These are phyloP conservation scores for Drosophila serrata DNA, from an alignment of 1,140 invertebrate species.

Conservation along the genomic window DNA sequence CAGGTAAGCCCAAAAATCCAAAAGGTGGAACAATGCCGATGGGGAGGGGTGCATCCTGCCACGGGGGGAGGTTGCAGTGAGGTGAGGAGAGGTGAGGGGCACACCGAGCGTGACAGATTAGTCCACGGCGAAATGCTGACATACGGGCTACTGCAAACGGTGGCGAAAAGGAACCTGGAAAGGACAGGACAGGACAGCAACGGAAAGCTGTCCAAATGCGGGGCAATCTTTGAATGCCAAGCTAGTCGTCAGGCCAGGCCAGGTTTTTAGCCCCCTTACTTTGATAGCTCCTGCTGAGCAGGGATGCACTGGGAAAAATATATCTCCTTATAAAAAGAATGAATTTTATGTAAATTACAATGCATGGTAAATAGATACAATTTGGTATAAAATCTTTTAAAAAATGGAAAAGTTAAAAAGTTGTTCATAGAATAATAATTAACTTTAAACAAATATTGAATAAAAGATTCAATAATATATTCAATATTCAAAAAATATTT, in stretches of 20 bases:
- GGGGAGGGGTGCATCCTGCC: conserved; percentile 21
- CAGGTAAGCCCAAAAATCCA: conserved; percentile 55
- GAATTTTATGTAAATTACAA: no score
- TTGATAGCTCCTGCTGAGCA: conserved; percentile 2
- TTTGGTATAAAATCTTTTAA: background rate
- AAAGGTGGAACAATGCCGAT: conserved; percentile 46
- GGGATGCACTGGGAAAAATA: background rate
- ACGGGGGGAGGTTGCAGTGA: conserved; percentile 4
- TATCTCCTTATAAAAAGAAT: background rate
- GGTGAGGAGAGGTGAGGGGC: conserved; percentile 9
- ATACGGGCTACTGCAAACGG: conserved; percentile 65
- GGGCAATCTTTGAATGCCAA: conserved; percentile 59
- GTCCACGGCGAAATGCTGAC: conserved; percentile 71
- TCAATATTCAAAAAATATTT: no score
- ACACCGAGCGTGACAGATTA: conserved; percentile 76
- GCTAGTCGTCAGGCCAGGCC: conserved; percentile 51
- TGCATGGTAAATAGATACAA: no score
- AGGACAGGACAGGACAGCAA: conserved; percentile 1
- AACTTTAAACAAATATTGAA: no score
- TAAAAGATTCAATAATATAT: no score
- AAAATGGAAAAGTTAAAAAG: background rate
- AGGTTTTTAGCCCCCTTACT: conserved; percentile 2
- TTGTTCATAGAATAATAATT: background rate
- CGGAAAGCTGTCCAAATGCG: conserved; percentile 62
- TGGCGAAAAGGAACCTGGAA: conserved; percentile 6